Evolutionary conservation across 1,140 invertebrate species (phyloP), one percentile per base, ranked within the genome.

Genomic region (Drosophila tani): DNA sequence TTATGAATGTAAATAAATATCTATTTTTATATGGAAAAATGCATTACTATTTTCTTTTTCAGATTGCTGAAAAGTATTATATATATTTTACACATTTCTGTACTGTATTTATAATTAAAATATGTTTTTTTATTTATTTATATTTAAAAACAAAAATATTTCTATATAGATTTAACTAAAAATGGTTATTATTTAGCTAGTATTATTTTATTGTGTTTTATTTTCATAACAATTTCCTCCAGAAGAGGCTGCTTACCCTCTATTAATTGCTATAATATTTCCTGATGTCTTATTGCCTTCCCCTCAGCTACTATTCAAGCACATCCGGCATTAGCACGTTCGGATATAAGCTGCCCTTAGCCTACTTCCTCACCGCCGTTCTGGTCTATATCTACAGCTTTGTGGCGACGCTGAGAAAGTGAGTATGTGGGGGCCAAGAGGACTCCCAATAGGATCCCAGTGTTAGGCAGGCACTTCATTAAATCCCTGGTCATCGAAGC

Each of bases 361-460:
- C 98, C 9, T 99, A 99, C 93, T 98, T 99, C 91, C 93, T 99
- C 14, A 97, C 97, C 1, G 96, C 96, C 63, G 93, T 99, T 12
- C 95, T 95, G 5, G 96, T 98, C 24, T 99, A 99, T 88, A 96
- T 96, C 60, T 99, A 98, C 94, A 99, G 98, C 92, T 99, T 99
- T 93, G 96, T 99, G 58, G 97, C 97, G 29, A 99, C 98, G 80
- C 93, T 99, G 24, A 95, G 97, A 93, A 98, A 98, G 98, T 99
- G 94, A 95, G 95, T 94, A 81, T 63, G 24, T 7, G 41, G 41
- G 41, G 40, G 2, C 9, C 35, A 17, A 9, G 45, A n/a, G 6
- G 11, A 1, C 14, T 1, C 11, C 5, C n/a, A 15, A 17, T 24
- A 27, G 70, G 17, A 21, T 7, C 24, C 19, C 24, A n/a, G 11